Evolutionary conservation across 2,113 vertebrate genomes (phyloP).

Genomic region (Peucedramus taeniatus): DNA sequence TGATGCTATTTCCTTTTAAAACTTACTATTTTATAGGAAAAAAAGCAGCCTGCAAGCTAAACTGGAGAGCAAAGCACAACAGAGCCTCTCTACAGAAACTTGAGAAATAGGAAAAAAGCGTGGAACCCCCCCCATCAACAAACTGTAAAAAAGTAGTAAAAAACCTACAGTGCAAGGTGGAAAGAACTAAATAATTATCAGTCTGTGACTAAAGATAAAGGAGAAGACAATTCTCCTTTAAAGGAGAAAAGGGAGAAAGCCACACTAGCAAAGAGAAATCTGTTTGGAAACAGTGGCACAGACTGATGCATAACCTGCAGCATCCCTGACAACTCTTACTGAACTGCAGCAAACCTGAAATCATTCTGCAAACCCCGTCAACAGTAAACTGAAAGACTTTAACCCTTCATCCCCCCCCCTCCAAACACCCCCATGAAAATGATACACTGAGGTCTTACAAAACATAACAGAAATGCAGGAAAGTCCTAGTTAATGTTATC

Average conservation of each 20-base stretch:
- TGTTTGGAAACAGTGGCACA: not conserved
- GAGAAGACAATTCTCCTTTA: not conserved
- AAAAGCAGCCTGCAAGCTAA: not conserved
- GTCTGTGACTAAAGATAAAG: not conserved
- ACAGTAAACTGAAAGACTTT: not conserved
- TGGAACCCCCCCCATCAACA: fast-evolving
- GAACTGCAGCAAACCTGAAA: not conserved
- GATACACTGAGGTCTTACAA: not conserved
- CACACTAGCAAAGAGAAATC: not conserved
- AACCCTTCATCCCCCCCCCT: not conserved
- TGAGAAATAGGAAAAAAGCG: not conserved
- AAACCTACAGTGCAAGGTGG: not conserved
- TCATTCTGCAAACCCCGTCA: not conserved
- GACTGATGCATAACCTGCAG: not conserved
- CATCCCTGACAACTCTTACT: not conserved
- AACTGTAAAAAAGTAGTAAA: not conserved
- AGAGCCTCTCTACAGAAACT: not conserved
- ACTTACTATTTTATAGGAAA: not conserved
- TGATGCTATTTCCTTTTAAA: not conserved
- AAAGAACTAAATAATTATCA: not conserved
- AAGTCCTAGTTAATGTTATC: not conserved
- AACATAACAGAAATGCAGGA: not conserved
- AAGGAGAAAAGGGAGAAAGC: not conserved
- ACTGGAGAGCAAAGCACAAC: not conserved
- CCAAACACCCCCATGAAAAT: not conserved